Evolutionary conservation across 2,797 vertebrate species (phyloP).

Genomic region (Rhinatrema bivittatum): DNA sequence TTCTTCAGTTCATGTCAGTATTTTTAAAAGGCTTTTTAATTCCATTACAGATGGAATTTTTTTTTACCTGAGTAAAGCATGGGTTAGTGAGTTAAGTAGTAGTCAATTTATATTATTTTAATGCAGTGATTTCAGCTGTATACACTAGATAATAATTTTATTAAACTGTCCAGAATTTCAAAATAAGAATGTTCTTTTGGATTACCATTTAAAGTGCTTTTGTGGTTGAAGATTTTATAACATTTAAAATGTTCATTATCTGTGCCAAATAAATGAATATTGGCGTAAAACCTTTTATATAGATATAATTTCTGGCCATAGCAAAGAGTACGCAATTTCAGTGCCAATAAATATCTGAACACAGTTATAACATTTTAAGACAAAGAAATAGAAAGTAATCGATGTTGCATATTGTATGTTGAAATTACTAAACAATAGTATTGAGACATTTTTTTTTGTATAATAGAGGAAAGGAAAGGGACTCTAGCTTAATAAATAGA

Average conservation of each 20-base stretch:
- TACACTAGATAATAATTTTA: conserved; percentile 9
- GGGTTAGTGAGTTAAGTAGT: conserved; percentile 48
- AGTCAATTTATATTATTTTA: conserved; percentile 40
- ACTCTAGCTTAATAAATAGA: no score
- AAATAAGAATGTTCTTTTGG: conserved; percentile 3
- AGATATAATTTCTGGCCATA: background rate
- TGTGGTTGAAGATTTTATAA: background rate
- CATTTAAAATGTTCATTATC: conserved; percentile 5
- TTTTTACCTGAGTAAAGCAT: conserved; percentile 39
- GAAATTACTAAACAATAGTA: no score
- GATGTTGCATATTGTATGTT: no score
- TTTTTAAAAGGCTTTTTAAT: conserved; percentile 55
- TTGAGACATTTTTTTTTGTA: no score
- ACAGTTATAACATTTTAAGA: background rate
- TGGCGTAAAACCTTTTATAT: background rate
- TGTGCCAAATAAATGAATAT: background rate
- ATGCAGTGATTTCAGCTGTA: conserved; percentile 8
- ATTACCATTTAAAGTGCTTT: conserved; percentile 9
- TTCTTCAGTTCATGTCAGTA: conserved; percentile 37
- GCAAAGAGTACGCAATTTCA: conserved; percentile 5
- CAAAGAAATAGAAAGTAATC: background rate
- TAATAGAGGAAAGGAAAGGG: no score
- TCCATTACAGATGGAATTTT: conserved; percentile 44
- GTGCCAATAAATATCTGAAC: background rate
- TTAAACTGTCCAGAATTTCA: conserved; percentile 6